phyloP scores from a whole-genome alignment of 2,113 vertebrate genomes.

The Pelvicachromis taeniatus region DNA sequence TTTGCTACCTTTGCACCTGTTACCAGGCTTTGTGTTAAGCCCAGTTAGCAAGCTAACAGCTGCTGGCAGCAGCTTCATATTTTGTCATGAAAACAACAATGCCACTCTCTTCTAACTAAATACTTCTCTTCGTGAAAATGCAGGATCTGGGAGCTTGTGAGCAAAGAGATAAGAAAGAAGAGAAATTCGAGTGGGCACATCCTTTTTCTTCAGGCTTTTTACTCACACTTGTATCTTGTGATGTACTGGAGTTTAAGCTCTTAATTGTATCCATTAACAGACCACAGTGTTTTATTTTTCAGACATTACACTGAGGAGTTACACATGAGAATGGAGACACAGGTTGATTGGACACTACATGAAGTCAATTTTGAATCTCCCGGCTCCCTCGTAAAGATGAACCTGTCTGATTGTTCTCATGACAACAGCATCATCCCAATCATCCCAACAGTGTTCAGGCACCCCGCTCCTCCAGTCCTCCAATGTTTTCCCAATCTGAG shows the following conservation, averaged over 20 bases:
- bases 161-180: background rate
- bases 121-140: background rate
- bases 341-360: background rate
- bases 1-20: background rate
- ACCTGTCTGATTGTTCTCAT: too few relatives aligned
- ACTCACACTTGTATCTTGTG: background rate
- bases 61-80: background rate
- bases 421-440: background rate
- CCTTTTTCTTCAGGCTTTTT: background rate
- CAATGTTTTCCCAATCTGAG: background rate
- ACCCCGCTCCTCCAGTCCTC: too few relatives aligned
- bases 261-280: background rate
- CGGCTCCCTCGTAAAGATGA: too few relatives aligned
- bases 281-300: background rate
- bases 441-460: background rate
- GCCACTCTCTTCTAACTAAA: background rate
- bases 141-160: background rate
- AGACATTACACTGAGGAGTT: too few relatives aligned
- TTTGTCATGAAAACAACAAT: background rate
- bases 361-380: background rate
- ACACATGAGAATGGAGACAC: background rate
- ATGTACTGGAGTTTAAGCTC: background rate
- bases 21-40: background rate
- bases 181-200: background rate
- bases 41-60: background rate